phyloP scores from a whole-genome alignment of 1,140 invertebrate genomes.

The Formica selysi region DNA sequence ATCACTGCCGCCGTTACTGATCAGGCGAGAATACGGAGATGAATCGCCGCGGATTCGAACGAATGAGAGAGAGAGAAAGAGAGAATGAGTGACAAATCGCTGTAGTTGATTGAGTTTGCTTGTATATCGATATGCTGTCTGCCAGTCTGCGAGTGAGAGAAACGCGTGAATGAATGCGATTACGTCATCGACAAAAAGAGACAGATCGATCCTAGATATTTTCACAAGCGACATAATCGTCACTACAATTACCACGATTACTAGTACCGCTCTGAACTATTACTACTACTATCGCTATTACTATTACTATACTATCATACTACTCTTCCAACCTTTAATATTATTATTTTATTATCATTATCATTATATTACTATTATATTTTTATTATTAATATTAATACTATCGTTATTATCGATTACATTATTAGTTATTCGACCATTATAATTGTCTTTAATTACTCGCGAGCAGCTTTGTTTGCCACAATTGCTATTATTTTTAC shows the following conservation, averaged over 20 bases:
- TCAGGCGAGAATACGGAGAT: slow-evolving; percentile 50
- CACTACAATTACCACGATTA: slow-evolving; percentile 62
- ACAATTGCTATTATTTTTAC: slow-evolving; percentile 60
- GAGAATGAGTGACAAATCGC: slow-evolving; percentile 6
- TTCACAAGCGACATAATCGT: slow-evolving; percentile 73
- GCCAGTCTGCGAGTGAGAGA: slow-evolving; percentile 14
- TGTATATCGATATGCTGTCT: slow-evolving; percentile 44
- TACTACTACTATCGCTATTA: slow-evolving; percentile 40
- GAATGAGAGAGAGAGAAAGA: slow-evolving; percentile 18
- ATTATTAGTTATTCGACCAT: slow-evolving; percentile 55
- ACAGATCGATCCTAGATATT: slow-evolving; percentile 71
- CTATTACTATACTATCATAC: slow-evolving; percentile 57
- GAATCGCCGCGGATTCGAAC: slow-evolving; percentile 10
- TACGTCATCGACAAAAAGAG: slow-evolving; percentile 48
- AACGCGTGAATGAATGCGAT: slow-evolving; percentile 31
- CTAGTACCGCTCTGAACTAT: slow-evolving; percentile 58
- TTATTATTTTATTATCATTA: slow-evolving; percentile 48
- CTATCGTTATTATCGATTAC: slow-evolving; percentile 61
- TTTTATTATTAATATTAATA: slow-evolving; percentile 64
- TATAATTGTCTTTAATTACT: slow-evolving; percentile 67
- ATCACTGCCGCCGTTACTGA: slow-evolving; percentile 51
- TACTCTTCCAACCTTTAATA: slow-evolving; percentile 69
- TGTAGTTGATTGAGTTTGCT: slow-evolving; percentile 49
- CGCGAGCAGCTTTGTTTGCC: slow-evolving; percentile 49
- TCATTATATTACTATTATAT: slow-evolving; percentile 45